Percentiles rank a stretch among this genome's conserved stretches.
phyloP scores from a whole-genome alignment of 2,888 invertebrate species.

The Cotesia congregata region DNA sequence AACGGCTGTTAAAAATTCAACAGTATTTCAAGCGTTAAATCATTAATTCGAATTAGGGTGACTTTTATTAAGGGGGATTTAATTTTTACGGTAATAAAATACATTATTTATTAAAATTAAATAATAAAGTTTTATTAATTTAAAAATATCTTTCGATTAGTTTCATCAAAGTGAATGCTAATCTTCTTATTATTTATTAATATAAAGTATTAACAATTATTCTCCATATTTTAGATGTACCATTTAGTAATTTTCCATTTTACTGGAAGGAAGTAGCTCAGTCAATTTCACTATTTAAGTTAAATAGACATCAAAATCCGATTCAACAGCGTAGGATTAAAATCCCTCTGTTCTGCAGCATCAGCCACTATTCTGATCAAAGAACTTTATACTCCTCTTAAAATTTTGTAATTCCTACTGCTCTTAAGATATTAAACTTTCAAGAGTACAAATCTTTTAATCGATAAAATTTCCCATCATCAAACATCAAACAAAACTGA shows the following conservation, averaged over 20 bases:
- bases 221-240: background rate
- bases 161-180: background rate
- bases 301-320: background rate
- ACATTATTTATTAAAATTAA: background rate
- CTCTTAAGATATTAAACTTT: background rate
- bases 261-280: background rate
- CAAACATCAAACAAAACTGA: background rate
- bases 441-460: background rate
- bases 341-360: background rate
- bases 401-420: background rate
- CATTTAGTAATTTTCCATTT: background rate
- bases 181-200: background rate
- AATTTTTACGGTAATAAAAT: background rate
- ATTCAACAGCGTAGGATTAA: background rate
- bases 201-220: background rate
- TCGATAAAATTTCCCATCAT: background rate
- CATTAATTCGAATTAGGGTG: background rate
- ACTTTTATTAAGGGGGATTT: background rate
- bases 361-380: background rate
- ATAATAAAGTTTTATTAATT: background rate
- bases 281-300: background rate
- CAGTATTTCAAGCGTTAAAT: background rate
- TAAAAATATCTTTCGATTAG: background rate
- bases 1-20: too few species aligned
- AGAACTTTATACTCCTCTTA: background rate